phyloP scores from a whole-genome alignment of 2,888 invertebrate genomes.

The Ormyrus labotus region DNA sequence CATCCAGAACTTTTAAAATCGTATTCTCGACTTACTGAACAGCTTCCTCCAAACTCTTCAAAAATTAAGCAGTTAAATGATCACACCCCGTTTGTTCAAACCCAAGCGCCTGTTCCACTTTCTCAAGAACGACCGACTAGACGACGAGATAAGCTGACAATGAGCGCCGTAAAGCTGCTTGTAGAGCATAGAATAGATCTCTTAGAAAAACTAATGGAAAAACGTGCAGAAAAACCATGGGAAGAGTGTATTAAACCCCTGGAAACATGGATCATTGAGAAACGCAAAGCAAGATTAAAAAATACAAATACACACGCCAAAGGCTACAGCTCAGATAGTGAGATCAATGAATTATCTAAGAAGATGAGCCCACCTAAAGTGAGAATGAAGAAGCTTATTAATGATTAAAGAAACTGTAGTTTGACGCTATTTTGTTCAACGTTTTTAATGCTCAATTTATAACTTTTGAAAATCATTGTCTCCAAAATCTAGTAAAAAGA shows the following conservation, averaged over 20 bases:
- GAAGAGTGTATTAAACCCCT: slow-evolving; percentile 66
- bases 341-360: slow-evolving; percentile 24
- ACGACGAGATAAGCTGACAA: slow-evolving; percentile 36
- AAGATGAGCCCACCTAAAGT: slow-evolving; percentile 16
- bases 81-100: not conserved
- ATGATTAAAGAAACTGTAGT: too few species aligned
- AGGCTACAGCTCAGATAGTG: slow-evolving; percentile 41
- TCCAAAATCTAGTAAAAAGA: too few species aligned
- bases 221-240: slow-evolving; percentile 64
- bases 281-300: slow-evolving; percentile 35
- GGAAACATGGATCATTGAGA: slow-evolving; percentile 66
- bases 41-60: not conserved
- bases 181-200: slow-evolving; percentile 60
- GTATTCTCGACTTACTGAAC: not conserved
- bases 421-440: too few species aligned
- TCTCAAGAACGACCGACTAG: not conserved
- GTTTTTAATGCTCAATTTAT: too few species aligned
- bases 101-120: not conserved
- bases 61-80: not conserved
- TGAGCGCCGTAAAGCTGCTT: slow-evolving; percentile 55
- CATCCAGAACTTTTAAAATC: slow-evolving; percentile 42
- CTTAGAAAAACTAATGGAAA: slow-evolving; percentile 63
- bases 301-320: slow-evolving; percentile 8
- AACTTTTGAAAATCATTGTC: too few species aligned
- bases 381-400: slow-evolving; percentile 3